phyloP scores from a whole-genome alignment of 2,888 invertebrate species.

The Xestobium rufovillosum region DNA sequence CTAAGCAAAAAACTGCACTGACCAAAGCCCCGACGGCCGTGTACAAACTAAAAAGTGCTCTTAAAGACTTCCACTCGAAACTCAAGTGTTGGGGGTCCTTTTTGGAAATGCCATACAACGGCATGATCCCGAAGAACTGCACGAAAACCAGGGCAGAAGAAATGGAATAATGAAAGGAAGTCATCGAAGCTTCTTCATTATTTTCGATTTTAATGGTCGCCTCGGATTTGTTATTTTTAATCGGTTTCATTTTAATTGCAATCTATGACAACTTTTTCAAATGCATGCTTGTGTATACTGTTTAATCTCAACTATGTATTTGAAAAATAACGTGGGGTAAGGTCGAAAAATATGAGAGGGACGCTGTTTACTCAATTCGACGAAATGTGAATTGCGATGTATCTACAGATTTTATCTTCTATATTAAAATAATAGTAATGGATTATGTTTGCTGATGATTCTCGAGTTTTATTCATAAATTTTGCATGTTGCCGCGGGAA shows the following conservation, averaged over 20 bases:
- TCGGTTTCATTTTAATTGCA: conserved; percentile 18
- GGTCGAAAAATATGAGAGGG: too few species aligned
- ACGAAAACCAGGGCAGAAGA: conserved; percentile 30
- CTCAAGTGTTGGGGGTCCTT: conserved; percentile 24
- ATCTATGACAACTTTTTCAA: too few species aligned
- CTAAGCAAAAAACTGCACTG: conserved; percentile 28
- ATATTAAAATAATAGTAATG: too few species aligned
- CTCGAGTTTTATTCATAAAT: too few species aligned
- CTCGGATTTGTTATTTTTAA: conserved; percentile 25
- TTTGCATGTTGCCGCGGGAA: too few species aligned
- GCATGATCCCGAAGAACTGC: conserved; percentile 36
- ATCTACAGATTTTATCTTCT: too few species aligned
- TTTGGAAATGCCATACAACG: conserved; percentile 25
- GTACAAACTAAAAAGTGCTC: conserved; percentile 26
- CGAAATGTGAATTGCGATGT: too few species aligned
- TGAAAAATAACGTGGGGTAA: too few species aligned
- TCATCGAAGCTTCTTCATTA: conserved; percentile 6
- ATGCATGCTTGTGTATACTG: too few species aligned
- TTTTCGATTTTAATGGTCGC: conserved; percentile 21
- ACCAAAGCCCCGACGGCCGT: conserved; percentile 28
- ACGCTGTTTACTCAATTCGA: too few species aligned
- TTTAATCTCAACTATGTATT: too few species aligned
- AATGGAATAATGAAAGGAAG: conserved; percentile 28
- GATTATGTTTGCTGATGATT: too few species aligned
- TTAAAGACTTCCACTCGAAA: conserved; percentile 30